phyloP scores from a whole-genome alignment of 2,113 vertebrate species.

The Syngnathus floridae region DNA sequence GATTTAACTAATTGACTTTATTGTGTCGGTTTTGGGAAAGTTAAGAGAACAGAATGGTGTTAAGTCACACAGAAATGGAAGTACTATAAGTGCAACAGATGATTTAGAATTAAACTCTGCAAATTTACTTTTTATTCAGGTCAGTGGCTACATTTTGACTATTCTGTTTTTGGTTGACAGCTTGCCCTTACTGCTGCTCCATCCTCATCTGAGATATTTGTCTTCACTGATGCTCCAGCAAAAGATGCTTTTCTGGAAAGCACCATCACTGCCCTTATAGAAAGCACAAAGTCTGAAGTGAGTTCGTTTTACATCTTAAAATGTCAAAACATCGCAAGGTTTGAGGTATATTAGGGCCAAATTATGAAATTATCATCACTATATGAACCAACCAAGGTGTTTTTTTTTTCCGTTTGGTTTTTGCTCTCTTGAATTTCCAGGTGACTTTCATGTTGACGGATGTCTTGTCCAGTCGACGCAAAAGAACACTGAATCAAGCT shows the following conservation, averaged over 20 bases:
- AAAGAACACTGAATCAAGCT: constrained; percentile 5
- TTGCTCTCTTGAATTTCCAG: constrained; percentile 22
- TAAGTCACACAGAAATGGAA: not conserved
- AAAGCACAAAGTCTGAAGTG: constrained; percentile 59
- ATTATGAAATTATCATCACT: not conserved
- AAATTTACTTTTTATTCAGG: not conserved
- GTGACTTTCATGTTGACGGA: constrained; percentile 65
- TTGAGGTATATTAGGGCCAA: not conserved
- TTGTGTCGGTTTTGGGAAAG: not conserved
- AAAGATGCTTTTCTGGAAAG: constrained; percentile 56
- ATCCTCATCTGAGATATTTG: constrained; percentile 59
- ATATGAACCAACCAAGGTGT: not conserved
- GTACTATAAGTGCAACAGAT: not conserved
- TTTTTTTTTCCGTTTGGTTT: not conserved
- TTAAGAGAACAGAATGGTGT: not conserved
- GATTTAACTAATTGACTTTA: not conserved
- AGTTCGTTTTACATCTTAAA: not conserved
- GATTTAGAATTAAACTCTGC: not conserved
- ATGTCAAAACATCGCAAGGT: not conserved
- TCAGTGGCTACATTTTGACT: not conserved
- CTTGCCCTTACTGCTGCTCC: constrained; percentile 63
- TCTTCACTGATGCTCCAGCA: constrained; percentile 67
- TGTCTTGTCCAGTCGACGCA: constrained; percentile 1
- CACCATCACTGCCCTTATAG: constrained; percentile 53
- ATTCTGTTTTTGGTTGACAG: constrained; percentile 23